Conservation (phyloP, 2,113 vertebrate species). For the Scolopax mira region DNA sequence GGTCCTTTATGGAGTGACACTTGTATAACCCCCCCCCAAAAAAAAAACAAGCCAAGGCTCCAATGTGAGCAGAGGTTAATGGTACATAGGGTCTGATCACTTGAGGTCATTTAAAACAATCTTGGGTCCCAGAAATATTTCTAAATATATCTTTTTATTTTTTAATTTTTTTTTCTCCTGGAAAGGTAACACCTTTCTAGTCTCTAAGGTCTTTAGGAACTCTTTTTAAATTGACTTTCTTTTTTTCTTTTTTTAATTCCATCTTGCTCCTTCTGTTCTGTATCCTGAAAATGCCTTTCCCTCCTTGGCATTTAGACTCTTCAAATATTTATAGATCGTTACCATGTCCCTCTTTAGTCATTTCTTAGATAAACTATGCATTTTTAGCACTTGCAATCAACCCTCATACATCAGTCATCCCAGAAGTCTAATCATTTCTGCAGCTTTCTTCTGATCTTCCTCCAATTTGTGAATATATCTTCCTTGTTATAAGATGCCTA, state of each 20-base stretch:
- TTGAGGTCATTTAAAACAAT: neutral
- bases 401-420: constrained; percentile 56
- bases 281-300: constrained; percentile 38
- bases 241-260: neutral
- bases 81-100: neutral
- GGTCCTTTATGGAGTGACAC: neutral
- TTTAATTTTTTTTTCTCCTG: neutral
- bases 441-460: constrained; percentile 41
- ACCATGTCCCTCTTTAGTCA: constrained; percentile 45
- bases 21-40: neutral
- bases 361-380: constrained; percentile 62
- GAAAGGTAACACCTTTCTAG: neutral
- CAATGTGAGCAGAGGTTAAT: neutral
- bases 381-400: constrained; percentile 66
- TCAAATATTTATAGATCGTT: constrained; percentile 64
- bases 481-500: constrained; percentile 35
- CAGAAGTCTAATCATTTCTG: constrained; percentile 57
- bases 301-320: constrained; percentile 39
- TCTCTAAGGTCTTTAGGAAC: neutral
- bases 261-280: neutral
- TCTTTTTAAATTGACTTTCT: neutral
- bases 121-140: neutral
- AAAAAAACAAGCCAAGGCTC: accelerated
- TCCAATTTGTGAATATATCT: constrained; percentile 49
- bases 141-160: neutral